phyloP scores from a whole-genome alignment of 2,113 vertebrate genomes.

The Channa argus region DNA sequence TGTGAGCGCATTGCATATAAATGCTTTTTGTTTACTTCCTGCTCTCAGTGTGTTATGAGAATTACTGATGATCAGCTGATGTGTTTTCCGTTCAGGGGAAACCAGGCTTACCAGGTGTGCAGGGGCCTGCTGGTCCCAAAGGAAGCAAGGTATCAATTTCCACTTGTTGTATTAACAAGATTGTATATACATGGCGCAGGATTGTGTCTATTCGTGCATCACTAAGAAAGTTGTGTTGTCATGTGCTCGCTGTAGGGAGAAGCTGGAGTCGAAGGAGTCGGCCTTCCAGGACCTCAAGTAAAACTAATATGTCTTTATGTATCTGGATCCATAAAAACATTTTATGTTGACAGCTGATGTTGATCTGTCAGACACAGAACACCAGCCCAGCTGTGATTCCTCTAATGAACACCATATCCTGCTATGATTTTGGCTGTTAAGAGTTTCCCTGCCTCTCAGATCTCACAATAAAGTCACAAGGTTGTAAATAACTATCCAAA shows the following conservation, averaged over 20 bases:
- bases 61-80: constrained; percentile 17
- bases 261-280: constrained; percentile 69
- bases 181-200: constrained; percentile 5
- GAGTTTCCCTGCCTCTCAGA: constrained; percentile 13
- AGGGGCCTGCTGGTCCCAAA: constrained; percentile 87
- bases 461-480: background rate
- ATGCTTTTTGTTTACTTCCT: background rate
- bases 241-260: constrained; percentile 70
- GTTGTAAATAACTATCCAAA: constrained; percentile 40
- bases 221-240: constrained; percentile 11
- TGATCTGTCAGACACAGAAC: constrained; percentile 7
- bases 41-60: background rate
- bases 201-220: background rate
- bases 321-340: constrained; percentile 3
- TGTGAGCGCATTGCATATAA: constrained; percentile 79
- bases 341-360: constrained; percentile 19
- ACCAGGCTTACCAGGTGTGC: constrained; percentile 88
- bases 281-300: constrained; percentile 78
- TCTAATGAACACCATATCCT: constrained; percentile 10
- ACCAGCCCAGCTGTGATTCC: constrained; percentile 4
- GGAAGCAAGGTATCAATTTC: constrained; percentile 85
- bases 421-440: constrained; percentile 7
- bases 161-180: constrained; percentile 1
- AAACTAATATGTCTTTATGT: constrained; percentile 23
- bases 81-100: constrained; percentile 83